Base-by-base conservation (phyloP, 2,797 vertebrate genomes). In the Microctenopoma stevenorrisi region DNA sequence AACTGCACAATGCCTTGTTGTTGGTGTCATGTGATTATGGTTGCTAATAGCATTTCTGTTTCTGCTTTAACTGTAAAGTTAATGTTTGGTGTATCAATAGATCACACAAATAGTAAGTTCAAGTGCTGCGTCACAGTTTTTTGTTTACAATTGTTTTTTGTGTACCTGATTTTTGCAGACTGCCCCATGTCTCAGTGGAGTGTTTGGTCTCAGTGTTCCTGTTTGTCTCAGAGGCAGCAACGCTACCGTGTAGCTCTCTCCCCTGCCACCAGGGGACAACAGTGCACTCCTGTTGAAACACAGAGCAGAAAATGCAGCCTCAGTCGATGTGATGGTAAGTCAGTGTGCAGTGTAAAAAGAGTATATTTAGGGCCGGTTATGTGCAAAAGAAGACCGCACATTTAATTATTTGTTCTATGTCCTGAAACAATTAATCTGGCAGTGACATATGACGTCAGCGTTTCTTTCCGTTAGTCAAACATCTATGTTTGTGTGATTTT, bases 101-200 rank as follows among this genome's bases (percentile, higher is more conserved):
- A 30, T 49, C 26, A 64, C 43, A 35, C 7, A 7, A 40, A 9
- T 12, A 28, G 4, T n/a, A 44, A 38, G n/a, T 60, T 15, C 5
- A 25, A 56, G 38, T 54, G 4, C 33, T 18, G 13, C 56, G 53
- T 22, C 38, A 60, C 22, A 58, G 5, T 15, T 18, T 9, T 26
- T 25, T 9, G 4, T 48, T 53, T 48, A n/a, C 48, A 57, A 8
- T 8, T 51, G 40, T 2, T 0, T n/a, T 22, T 2, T 33, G 14
- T 52, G 4, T 3, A 11, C 43, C 44, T 42, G 30, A 13, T 37
- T n/a, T 12, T 28, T 16, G 10, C 87, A 91, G 90, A 81, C 3
- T 97, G 96, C 18, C 88, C 92, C 43, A 94, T 96, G 96, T 95
- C 95, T 0, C 46, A 86, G 40, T 97, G 96, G 96, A 96, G 93